A percentile compares a stretch with the other conserved stretches of the same genome.
Conservation (phyloP, 2,888 invertebrate genomes). For the Acleris holmiana region DNA sequence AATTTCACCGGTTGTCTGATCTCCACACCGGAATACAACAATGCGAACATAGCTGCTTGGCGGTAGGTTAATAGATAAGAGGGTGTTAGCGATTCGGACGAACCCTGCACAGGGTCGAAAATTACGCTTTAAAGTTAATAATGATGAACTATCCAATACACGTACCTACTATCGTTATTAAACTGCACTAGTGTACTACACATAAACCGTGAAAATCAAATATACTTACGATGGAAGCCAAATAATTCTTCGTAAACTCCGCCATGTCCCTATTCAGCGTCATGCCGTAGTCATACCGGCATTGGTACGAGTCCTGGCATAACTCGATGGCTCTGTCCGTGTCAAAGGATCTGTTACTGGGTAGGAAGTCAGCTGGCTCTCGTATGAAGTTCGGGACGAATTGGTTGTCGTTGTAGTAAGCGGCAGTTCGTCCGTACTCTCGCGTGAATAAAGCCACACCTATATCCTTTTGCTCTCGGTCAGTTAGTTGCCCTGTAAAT, state of each 20-base stretch:
- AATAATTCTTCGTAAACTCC: conserved; percentile 93
- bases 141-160: too few relatives aligned
- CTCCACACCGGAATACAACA: too few relatives aligned
- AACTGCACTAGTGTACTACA: too few relatives aligned
- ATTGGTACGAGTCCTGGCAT: conserved; percentile 93
- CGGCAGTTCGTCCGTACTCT: conserved; percentile 91
- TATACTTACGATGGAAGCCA: conserved; percentile 84
- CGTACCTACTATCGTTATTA: too few relatives aligned
- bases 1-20: too few relatives aligned
- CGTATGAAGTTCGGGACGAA: conserved; percentile 90
- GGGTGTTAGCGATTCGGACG: too few relatives aligned
- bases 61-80: too few relatives aligned
- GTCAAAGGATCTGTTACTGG: conserved; percentile 88
- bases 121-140: too few relatives aligned
- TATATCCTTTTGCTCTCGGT: conserved; percentile 88
- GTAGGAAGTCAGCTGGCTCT: conserved; percentile 89
- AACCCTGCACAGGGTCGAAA: too few relatives aligned
- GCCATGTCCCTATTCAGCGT: conserved; percentile 93
- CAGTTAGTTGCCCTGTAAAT: conserved; percentile 89
- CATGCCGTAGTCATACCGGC: conserved; percentile 94
- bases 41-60: too few relatives aligned
- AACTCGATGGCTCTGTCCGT: conserved; percentile 86
- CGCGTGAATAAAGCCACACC: conserved; percentile 91
- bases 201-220: not conserved
- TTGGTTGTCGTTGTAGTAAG: conserved; percentile 90